phyloP scores from a whole-genome alignment of 1,140 invertebrate species.

The Eriosoma lanigerum region DNA sequence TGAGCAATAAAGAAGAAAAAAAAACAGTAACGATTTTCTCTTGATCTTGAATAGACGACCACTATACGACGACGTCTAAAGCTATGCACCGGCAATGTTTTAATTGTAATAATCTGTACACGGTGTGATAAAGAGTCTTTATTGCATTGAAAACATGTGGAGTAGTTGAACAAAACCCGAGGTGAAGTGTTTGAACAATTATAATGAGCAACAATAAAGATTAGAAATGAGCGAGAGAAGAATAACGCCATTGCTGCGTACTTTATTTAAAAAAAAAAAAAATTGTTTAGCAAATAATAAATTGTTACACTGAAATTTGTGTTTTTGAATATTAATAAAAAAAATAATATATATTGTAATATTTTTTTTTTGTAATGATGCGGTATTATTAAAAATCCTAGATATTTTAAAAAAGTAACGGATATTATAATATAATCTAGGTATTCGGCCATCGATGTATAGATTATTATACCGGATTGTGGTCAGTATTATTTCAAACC shows the following conservation, averaged over 20 bases:
- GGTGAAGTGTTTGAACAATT: slow-evolving; percentile 39
- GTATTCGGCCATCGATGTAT: too few species aligned
- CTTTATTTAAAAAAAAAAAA: too few species aligned
- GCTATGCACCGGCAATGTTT: slow-evolving; percentile 19
- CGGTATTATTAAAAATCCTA: too few species aligned
- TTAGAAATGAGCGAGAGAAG: slow-evolving; percentile 4
- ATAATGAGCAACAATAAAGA: slow-evolving; percentile 40
- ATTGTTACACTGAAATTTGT: too few species aligned
- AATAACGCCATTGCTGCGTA: background rate
- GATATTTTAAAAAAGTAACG: too few species aligned
- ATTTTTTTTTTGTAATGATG: too few species aligned
- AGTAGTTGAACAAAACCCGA: slow-evolving; percentile 29
- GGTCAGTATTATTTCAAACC: background rate
- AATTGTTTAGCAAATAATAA: too few species aligned
- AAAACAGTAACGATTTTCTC: slow-evolving; percentile 38
- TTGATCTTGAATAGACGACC: background rate
- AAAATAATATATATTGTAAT: too few species aligned
- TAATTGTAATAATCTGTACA: slow-evolving; percentile 42
- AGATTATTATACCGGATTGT: too few species aligned
- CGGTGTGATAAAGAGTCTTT: slow-evolving; percentile 10
- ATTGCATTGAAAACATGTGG: slow-evolving; percentile 38
- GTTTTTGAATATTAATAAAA: too few species aligned
- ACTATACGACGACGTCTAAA: background rate
- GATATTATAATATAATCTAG: too few species aligned
- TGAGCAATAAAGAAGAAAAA: slow-evolving; percentile 16